Conservation (phyloP, 2,797 vertebrate genomes). For the Coilia nasus region DNA sequence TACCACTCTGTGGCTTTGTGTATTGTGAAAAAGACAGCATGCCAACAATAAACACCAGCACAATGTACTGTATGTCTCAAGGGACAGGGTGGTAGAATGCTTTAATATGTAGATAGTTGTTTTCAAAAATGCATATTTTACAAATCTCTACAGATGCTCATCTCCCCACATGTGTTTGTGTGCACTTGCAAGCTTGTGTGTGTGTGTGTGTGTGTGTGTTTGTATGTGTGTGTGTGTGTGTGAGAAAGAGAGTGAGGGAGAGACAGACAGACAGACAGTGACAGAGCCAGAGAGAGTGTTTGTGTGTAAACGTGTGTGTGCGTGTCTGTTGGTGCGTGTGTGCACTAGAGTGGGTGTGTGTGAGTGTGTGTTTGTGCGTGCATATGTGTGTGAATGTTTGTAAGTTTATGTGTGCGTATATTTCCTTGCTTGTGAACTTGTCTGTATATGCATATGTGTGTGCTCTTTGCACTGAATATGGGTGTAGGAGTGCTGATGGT, state of each 20-base stretch:
- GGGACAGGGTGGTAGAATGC: conserved; percentile 52
- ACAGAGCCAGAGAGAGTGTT: too few relatives aligned
- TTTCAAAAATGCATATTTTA: conserved; percentile 50
- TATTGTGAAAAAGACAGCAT: background rate
- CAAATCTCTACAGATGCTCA: conserved; percentile 53
- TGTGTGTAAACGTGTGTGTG: background rate
- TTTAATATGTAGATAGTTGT: conserved; percentile 66
- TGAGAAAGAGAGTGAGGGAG: too few relatives aligned
- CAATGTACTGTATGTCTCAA: conserved; percentile 47
- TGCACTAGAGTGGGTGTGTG: conserved; percentile 43
- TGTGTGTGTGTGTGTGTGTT: conserved; percentile 60
- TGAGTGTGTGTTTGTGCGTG: conserved; percentile 59
- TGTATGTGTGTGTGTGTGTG: conserved; percentile 22
- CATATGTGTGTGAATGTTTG: background rate
- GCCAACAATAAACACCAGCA: conserved; percentile 62
- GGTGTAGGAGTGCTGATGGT: background rate
- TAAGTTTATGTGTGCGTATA: conserved; percentile 56
- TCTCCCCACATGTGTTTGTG: conserved; percentile 60
- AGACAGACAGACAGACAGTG: too few relatives aligned
- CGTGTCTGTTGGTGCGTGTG: conserved; percentile 58
- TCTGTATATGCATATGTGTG: conserved; percentile 45
- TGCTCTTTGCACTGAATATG: conserved; percentile 40
- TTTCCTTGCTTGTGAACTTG: conserved; percentile 54
- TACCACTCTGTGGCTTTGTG: background rate
- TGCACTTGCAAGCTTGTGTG: conserved; percentile 39